A percentile compares a stretch with the other conserved stretches of the same genome.
phyloP scores from a whole-genome alignment of 2,113 vertebrate genomes.

The Catharus fuscescens region DNA sequence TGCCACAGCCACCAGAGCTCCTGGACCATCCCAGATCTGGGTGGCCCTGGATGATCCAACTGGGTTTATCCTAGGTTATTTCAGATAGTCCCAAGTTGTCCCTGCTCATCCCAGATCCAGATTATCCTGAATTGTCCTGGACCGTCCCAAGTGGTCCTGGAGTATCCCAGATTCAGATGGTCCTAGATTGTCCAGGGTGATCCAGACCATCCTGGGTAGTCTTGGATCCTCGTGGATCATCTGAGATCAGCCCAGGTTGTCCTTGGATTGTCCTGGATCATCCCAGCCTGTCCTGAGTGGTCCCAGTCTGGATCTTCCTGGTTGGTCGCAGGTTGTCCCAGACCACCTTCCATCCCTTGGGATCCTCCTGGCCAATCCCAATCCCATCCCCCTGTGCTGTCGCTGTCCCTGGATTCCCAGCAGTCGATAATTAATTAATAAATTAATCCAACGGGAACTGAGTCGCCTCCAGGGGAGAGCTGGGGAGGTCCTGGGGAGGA shows the following conservation, averaged over 20 bases:
- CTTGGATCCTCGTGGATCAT: not conserved
- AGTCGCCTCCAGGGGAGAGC: not conserved
- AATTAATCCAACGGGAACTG: not conserved
- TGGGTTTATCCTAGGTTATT: not conserved
- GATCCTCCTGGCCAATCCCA: not conserved
- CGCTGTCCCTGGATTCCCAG: not conserved
- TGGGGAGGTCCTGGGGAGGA: too few species aligned
- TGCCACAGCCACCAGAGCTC: not conserved
- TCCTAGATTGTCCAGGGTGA: too few species aligned
- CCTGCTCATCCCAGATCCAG: not conserved
- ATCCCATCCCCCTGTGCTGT: fast-evolving
- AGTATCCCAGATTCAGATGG: not conserved
- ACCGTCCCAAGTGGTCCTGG: not conserved
- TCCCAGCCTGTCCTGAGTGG: not conserved
- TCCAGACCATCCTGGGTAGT: not conserved
- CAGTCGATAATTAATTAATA: not conserved
- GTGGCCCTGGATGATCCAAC: not conserved
- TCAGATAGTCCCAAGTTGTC: not conserved
- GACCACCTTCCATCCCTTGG: not conserved
- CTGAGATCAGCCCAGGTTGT: not conserved
- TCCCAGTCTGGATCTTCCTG: not conserved
- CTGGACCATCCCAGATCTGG: fast-evolving
- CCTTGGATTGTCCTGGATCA: not conserved
- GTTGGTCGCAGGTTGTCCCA: not conserved
- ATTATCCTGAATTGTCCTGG: not conserved